A percentile compares a stretch with the other conserved stretches of the same genome.
These are phyloP conservation scores for Bombus affinis DNA, from an alignment of 1,140 invertebrate species.

Conservation along the genomic window DNA sequence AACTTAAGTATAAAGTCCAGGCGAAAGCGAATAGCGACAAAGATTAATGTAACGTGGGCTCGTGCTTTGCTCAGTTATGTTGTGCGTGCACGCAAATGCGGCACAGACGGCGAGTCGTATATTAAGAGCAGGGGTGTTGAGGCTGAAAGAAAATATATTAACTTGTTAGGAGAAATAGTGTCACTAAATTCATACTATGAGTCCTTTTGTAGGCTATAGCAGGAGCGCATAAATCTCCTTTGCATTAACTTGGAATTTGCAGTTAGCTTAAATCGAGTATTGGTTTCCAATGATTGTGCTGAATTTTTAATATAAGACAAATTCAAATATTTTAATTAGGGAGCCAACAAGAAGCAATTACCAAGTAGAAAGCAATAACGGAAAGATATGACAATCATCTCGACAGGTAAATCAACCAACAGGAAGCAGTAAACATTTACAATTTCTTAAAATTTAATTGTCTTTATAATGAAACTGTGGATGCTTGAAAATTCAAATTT, in stretches of 20 bases:
- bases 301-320: neutral
- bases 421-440: neutral
- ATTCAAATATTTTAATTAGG: too few species aligned
- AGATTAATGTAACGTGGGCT: conserved; percentile 22
- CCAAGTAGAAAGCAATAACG: too few species aligned
- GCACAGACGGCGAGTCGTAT: conserved; percentile 23
- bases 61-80: conserved; percentile 1
- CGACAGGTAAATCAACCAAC: too few species aligned
- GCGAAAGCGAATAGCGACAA: conserved; percentile 2
- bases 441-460: neutral
- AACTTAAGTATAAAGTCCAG: conserved; percentile 7
- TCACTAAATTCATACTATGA: neutral
- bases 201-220: neutral
- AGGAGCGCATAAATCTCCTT: neutral
- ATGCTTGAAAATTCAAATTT: neutral
- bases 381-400: too few species aligned
- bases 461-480: too few species aligned
- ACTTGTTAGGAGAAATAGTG: conserved; percentile 16
- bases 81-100: conserved; percentile 19
- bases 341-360: too few species aligned
- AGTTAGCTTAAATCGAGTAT: neutral
- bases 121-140: conserved; percentile 34
- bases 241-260: neutral
- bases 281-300: neutral
- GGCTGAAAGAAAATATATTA: conserved; percentile 34